Evolutionary conservation across 1,140 invertebrate genomes (phyloP).

Genomic region (Contarinia nasturtii): DNA sequence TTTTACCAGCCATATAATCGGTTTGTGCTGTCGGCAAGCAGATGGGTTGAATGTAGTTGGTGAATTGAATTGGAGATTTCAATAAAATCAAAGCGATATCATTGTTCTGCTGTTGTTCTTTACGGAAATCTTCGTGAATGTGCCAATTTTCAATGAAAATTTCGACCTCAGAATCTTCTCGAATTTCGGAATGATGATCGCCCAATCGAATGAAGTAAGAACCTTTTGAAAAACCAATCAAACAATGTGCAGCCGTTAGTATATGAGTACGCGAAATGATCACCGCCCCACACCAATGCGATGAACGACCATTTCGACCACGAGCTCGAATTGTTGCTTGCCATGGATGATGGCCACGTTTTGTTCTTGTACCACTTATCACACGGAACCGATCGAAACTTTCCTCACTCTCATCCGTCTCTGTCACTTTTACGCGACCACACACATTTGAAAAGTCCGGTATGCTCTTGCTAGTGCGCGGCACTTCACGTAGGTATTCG

Average conservation of each 20-base stretch:
- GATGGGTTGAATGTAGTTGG: slow-evolving; percentile 48
- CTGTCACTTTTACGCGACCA: slow-evolving; percentile 13
- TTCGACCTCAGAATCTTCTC: slow-evolving; percentile 44
- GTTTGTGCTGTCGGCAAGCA: slow-evolving; percentile 40
- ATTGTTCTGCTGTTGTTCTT: slow-evolving; percentile 45
- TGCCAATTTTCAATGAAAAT: slow-evolving; percentile 46
- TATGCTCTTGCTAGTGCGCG: not conserved
- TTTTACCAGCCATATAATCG: slow-evolving; percentile 32
- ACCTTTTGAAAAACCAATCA: slow-evolving; percentile 43
- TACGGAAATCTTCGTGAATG: slow-evolving; percentile 41
- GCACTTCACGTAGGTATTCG: too few relatives aligned
- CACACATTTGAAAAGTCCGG: slow-evolving; percentile 6
- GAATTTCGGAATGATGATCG: slow-evolving; percentile 46
- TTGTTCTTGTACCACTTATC: slow-evolving; percentile 31
- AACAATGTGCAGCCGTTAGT: slow-evolving; percentile 63
- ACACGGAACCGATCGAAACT: slow-evolving; percentile 29
- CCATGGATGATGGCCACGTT: slow-evolving; percentile 55
- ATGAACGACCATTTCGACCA: slow-evolving; percentile 29
- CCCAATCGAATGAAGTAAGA: slow-evolving; percentile 47
- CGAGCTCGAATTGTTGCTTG: slow-evolving; percentile 51
- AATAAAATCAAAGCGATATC: slow-evolving; percentile 54
- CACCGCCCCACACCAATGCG: slow-evolving; percentile 61
- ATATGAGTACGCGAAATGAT: slow-evolving; percentile 46
- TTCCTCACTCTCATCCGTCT: slow-evolving; percentile 14
- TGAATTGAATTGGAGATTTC: slow-evolving; percentile 40